phyloP scores from a whole-genome alignment of 2,888 invertebrate species.

The Cheilosia pagana region DNA sequence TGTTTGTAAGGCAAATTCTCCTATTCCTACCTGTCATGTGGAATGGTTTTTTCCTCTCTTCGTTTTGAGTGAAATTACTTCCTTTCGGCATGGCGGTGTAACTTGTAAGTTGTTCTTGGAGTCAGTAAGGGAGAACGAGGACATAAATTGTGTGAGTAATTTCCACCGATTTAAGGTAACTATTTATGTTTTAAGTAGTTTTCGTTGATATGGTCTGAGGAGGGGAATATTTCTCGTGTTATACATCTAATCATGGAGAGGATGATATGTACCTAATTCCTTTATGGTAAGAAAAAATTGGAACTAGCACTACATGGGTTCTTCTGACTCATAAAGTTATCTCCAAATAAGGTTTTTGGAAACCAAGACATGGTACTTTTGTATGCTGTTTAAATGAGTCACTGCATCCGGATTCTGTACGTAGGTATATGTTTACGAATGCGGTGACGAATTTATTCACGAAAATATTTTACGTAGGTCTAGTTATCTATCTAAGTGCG shows the following conservation, averaged over 20 bases:
- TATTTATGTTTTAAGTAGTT: conserved; percentile 20
- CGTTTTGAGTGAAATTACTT: conserved; percentile 35
- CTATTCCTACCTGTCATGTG: conserved; percentile 31
- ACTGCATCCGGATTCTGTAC: conserved; percentile 2
- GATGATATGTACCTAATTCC: conserved; percentile 2
- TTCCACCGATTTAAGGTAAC: conserved; percentile 8
- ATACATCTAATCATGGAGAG: conserved; percentile 4
- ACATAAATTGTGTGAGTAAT: conserved; percentile 32
- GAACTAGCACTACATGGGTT: neutral
- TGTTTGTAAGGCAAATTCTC: conserved; percentile 9
- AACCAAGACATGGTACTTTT: neutral
- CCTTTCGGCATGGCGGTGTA: neutral
- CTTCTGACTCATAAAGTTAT: conserved; percentile 30
- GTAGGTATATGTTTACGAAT: neutral
- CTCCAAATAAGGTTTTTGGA: neutral
- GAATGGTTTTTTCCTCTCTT: neutral
- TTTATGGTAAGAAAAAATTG: conserved; percentile 7
- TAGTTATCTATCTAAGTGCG: too few relatives aligned
- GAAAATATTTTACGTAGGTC: too few relatives aligned
- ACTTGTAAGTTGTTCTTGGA: neutral
- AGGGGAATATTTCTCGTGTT: conserved; percentile 10
- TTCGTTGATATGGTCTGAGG: conserved; percentile 1
- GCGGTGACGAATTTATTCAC: neutral
- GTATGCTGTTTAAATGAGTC: conserved; percentile 19
- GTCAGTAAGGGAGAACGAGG: neutral